Base-by-base conservation (phyloP, 2,113 vertebrate species). In the Puma concolor region DNA sequence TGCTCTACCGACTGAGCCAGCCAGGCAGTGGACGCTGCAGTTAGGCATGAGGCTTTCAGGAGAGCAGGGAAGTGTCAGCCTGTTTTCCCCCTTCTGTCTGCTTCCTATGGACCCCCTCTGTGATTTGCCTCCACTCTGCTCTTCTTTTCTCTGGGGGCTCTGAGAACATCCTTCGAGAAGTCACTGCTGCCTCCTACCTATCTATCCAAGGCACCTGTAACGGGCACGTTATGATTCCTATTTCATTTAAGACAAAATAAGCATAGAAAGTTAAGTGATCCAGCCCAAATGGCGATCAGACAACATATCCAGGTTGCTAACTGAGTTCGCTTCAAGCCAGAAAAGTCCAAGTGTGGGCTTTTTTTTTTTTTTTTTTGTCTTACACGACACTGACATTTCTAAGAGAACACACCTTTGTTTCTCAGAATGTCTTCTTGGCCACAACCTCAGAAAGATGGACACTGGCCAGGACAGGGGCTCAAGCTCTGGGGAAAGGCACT, bases 21-120 rank as follows among this genome's bases (percentile, higher is more conserved):
- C 21, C 19, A 19, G 57, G 57, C 17, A 3, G 21, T 5, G 21
- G 9, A 16, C 0, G 9, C 23, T 31, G 14, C 1, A 3, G 10
- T 10, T 16, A 11, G 33, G 27, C 7, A 36, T 1, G 1, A 4
- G 50, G 15, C 17, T 36, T 84, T 84, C 11, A 15, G 38, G 33
- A 41, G 29, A 60, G 13, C 31, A 48, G 19, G 41, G 77, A 69
- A 48, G 10, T 0, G 5, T 19, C 16, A 25, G 63, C 12, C 44
- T 36, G 8, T 52, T 27, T 29, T 71, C 8, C 44, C 69, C 41
- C 41, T 44, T 60, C 9, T 12, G 8, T 10, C 19, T 63, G 52
- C 60, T 72, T 57, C 66, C 36, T 21, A 1, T 4, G 12, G 48
- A 7, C 8, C 1, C 80, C 48, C 16, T 14, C 12, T 63, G 74